Percentiles rank a stretch among this genome's conserved stretches.
Conservation (phyloP, 2,888 invertebrate species). For the Neria commutata region DNA sequence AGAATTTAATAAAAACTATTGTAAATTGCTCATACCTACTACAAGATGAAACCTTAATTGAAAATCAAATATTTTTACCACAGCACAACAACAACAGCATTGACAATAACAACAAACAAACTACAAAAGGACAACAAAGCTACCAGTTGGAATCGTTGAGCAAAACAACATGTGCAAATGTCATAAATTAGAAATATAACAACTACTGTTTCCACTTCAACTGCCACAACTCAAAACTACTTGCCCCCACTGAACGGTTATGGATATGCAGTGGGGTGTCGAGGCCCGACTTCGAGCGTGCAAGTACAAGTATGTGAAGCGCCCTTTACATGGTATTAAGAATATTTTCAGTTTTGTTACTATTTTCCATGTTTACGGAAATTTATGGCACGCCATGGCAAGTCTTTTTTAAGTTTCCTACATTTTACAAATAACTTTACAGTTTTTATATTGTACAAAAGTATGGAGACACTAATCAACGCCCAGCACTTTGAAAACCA, state of each 20-base stretch:
- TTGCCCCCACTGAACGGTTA: not conserved
- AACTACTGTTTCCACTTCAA: conserved; percentile 27
- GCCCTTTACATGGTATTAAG: too few species aligned
- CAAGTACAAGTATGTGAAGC: too few species aligned
- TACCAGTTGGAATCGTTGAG: not conserved
- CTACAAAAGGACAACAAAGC: not conserved
- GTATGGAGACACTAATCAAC: not conserved
- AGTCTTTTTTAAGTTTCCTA: not conserved
- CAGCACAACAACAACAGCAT: not conserved
- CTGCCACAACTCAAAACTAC: conserved; percentile 11
- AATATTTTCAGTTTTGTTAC: too few species aligned
- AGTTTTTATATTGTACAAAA: not conserved
- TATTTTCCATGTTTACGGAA: too few species aligned
- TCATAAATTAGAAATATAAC: conserved; percentile 51
- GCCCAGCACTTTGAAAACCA: not conserved
- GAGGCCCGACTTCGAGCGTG: too few species aligned
- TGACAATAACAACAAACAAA: not conserved
- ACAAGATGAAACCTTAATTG: too few species aligned
- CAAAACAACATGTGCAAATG: conserved; percentile 44
- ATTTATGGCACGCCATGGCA: too few species aligned
- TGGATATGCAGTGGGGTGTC: too few species aligned
- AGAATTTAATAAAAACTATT: too few species aligned
- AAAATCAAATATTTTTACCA: not conserved
- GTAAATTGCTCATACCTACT: too few species aligned
- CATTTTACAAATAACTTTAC: not conserved